Base-by-base conservation (phyloP, 2,113 vertebrate genomes). In the Pseudois nayaur region DNA sequence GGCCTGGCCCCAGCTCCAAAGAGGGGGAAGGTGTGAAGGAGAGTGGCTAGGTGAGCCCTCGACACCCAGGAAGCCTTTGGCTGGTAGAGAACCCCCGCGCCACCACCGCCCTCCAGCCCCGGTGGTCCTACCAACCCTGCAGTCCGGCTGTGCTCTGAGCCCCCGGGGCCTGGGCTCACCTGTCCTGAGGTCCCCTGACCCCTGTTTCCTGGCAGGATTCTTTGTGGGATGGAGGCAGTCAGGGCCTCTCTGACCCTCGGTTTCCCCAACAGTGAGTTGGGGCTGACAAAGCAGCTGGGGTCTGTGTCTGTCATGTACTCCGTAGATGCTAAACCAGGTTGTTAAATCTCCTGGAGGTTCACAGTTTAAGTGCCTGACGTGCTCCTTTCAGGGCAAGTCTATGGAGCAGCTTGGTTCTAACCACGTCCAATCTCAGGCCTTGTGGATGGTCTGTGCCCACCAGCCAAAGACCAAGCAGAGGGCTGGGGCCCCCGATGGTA, bases 311-410 rank as follows among this genome's bases (percentile, higher is more conserved):
- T 31, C 5, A 4, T 2, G 3, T 8, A 12, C 27, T 29, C 60
- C 0, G 0, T 17, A 76, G 21, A 25, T 5, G 1, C 13, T 21
- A 33, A 36, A 9, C 54, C n/a, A 4, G 90, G 5, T 25, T 9
- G 52, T n/a, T 5, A 54, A 40, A 45, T 21, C 31, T 13, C 16
- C 36, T 19, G 31, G 36, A 17, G 25, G 12, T 23, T 7, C n/a
- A 0, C 33, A 62, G 2, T 8, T 48, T 3, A 9, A 1, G 25
- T 5, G 29, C 36, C 87, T 27, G 9, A 25, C 0, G 0, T 6
- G 14, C 6, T 3, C 43, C 15, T 43, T 40, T 4, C 8, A 5
- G 52, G 50, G 52, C 6, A 2, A 7, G 33, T 45, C 14, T 11
- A 17, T 19, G 27, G 8, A 33, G 9, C 8, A 9, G 36, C 21